Evolutionary conservation across 2,888 invertebrate species (phyloP).

Genomic region (Salticus scenicus): DNA sequence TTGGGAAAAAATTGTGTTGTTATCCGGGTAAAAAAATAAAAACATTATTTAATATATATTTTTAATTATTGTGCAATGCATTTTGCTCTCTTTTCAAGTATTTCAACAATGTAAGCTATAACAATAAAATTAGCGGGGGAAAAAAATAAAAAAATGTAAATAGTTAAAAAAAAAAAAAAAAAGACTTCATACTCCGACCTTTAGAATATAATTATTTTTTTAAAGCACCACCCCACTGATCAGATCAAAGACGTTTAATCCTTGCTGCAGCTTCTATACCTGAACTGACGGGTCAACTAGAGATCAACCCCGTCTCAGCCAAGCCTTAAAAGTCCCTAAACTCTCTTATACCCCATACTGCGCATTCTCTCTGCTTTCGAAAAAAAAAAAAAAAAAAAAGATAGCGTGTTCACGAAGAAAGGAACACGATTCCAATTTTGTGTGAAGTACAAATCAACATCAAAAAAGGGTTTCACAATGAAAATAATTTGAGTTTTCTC

Average conservation of each 20-base stretch:
- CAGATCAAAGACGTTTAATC: constrained; percentile 44
- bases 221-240: constrained; percentile 19
- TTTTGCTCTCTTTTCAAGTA: too few relatives aligned
- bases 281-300: constrained; percentile 27
- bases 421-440: not conserved
- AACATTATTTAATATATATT: too few relatives aligned
- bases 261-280: constrained; percentile 20
- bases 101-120: too few relatives aligned
- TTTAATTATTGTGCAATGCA: too few relatives aligned
- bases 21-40: too few relatives aligned
- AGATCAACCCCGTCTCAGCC: constrained; percentile 25
- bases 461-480: constrained; percentile 3
- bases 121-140: too few relatives aligned
- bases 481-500: constrained; percentile 3
- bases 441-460: not conserved
- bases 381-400: not conserved
- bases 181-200: too few relatives aligned
- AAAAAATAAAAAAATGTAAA: too few relatives aligned
- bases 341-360: constrained; percentile 44
- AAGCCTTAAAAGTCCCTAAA: constrained; percentile 28
- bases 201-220: too few relatives aligned
- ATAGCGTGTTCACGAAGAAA: constrained; percentile 13
- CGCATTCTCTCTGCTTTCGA: constrained; percentile 38
- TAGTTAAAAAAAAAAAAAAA: too few relatives aligned
- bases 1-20: too few relatives aligned